These are phyloP conservation scores for Corvus moneduloides DNA, from an alignment of 2,113 vertebrate species.

Conservation along the genomic window DNA sequence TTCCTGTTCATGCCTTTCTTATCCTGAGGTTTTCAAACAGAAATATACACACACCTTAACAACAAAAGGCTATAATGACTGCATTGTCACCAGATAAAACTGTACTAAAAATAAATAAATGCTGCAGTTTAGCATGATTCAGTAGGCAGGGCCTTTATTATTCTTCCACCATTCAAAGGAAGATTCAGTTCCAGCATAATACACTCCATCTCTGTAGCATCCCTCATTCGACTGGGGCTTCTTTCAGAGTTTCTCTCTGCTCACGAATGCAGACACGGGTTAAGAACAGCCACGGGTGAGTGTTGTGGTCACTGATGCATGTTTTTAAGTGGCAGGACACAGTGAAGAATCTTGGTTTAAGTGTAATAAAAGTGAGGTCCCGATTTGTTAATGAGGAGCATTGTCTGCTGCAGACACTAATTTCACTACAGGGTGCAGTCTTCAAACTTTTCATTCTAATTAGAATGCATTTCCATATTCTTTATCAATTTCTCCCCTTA, in stretches of 20 bases:
- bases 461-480: slow-evolving; percentile 71
- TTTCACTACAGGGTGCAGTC: slow-evolving; percentile 64
- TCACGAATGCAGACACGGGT: background rate
- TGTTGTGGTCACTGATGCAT: slow-evolving; percentile 50
- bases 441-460: slow-evolving; percentile 66
- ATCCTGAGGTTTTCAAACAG: slow-evolving; percentile 7
- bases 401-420: slow-evolving; percentile 65
- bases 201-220: background rate
- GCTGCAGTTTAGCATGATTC: slow-evolving; percentile 47
- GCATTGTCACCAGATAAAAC: slow-evolving; percentile 46
- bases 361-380: slow-evolving; percentile 61
- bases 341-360: slow-evolving; percentile 36
- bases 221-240: background rate
- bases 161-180: slow-evolving; percentile 20
- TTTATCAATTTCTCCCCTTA: slow-evolving; percentile 63
- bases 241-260: background rate
- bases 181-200: background rate
- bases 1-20: background rate
- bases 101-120: slow-evolving; percentile 53
- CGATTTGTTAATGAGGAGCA: slow-evolving; percentile 58
- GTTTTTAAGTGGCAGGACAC: slow-evolving; percentile 52
- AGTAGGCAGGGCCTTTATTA: slow-evolving; percentile 28
- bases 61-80: slow-evolving; percentile 35
- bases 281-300: background rate
- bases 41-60: slow-evolving; percentile 27